Evolutionary conservation across 2,113 vertebrate genomes (phyloP).

Genomic region (Varanus salvator): DNA sequence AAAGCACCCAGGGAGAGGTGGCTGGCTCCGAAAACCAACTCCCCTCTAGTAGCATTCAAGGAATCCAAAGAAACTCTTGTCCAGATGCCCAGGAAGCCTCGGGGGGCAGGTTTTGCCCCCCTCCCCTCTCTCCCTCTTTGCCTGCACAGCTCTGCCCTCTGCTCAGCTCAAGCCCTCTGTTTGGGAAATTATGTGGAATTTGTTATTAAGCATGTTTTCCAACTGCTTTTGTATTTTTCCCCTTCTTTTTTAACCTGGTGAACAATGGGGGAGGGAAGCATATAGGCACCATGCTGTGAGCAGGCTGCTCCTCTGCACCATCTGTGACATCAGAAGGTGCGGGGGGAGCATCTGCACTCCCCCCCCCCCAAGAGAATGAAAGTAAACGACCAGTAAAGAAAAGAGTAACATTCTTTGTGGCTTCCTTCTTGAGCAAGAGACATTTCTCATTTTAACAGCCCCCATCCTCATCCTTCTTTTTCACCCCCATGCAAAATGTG

Average conservation of each 20-base stretch:
- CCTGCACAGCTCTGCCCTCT: conserved; percentile 42
- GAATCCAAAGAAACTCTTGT: conserved; percentile 24
- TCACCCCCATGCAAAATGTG: neutral
- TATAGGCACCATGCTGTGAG: conserved; percentile 85
- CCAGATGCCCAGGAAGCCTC: conserved; percentile 22
- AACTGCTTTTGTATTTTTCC: conserved; percentile 72
- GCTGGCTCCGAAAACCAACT: conserved; percentile 4
- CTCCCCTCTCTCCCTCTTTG: neutral
- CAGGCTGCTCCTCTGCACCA: conserved; percentile 79
- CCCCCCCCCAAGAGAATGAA: neutral
- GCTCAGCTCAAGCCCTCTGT: conserved; percentile 44
- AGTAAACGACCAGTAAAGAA: conserved; percentile 60
- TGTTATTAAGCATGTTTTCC: conserved; percentile 75
- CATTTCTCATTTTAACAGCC: conserved; percentile 4
- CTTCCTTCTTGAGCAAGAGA: conserved; percentile 28
- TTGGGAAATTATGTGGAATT: conserved; percentile 69
- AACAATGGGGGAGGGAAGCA: conserved; percentile 82
- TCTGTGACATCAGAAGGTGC: conserved; percentile 80
- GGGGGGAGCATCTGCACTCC: conserved; percentile 6
- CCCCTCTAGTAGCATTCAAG: conserved; percentile 7
- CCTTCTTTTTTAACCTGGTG: conserved; percentile 68
- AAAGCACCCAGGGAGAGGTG: conserved; percentile 5
- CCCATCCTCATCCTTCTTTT: neutral
- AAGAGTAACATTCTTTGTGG: conserved; percentile 39
- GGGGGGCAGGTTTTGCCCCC: conserved; percentile 12